Evolutionary conservation across 2,113 vertebrate genomes (phyloP), one percentile per base, ranked within the genome.

Genomic region (Empidonax traillii): DNA sequence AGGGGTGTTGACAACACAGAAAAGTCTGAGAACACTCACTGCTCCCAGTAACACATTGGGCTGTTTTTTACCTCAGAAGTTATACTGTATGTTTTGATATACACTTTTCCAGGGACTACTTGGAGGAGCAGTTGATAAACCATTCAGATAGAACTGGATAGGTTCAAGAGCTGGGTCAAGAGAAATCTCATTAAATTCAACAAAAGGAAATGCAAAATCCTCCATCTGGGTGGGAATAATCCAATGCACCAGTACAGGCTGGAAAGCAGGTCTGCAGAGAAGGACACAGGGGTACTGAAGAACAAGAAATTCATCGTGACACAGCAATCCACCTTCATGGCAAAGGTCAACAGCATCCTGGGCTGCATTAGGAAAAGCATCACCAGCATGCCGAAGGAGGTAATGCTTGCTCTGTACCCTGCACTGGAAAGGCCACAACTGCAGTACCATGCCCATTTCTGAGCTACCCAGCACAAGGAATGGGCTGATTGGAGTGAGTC

Each of bases 41-140:
- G 35, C 27, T 78, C 78, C 30, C 13, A 9, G 28, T 59, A 84
- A 76, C 19, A 12, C 22, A 72, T 2, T 0, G 0, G 18, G 27
- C 9, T 90, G 65, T 0, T 22, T 59, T 59, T 41, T 25, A 4
- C 20, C 27, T 68, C 1, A 0, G 15, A 41, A 35, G 15, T 74
- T 59, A n/a, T 24, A 68, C 20, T 20, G 30, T 18, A 47, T 18
- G 10, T 69, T 84, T 73, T 35, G 28, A 69, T 51, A 43, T 73
- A 41, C 7, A 69, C 14, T 56, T 76, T 90, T 66, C 24, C 47
- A 78, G 31, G 8, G 37, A 91, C 24, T 44, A 69, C 21, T 61
- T 41, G 41, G 46, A 75, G 24, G 18, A 75, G 21, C 2, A 65
- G 18, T 5, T 74, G 18, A 49, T 61, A 74, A 44, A 71, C 28